Evolutionary conservation across 1,140 invertebrate genomes (phyloP), one percentile per base, ranked within the genome.

Genomic region (Ylistrum balloti): DNA sequence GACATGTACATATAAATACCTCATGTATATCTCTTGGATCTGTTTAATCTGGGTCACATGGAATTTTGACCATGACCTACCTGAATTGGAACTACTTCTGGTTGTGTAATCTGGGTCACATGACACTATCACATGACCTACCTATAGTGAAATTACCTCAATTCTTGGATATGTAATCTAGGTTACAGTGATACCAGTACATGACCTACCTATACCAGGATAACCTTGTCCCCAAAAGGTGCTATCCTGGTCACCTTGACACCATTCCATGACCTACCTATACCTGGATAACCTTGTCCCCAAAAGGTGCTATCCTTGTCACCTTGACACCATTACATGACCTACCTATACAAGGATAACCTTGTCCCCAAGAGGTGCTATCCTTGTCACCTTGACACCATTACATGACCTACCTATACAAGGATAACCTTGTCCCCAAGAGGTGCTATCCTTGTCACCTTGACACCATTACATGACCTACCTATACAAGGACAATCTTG

Each of bases 401-500:
- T 38, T 17, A 48, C 17, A 89, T 32, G 22, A 17, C 85, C 88
- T 86, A 85, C 48, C 89, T 56, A 90, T 56, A 90, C 89, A 92
- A 32, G 91, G 88, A 74, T 56, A 17, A 56, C 45, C 56, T 28
- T 74, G 17, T 17, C n/a, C n/a, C n/a, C 13, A 74, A 28, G n/a
- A n/a, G 22, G 22, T 74, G 22, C 28, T 28, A 17, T 45, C 1
- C 1, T 15, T 9, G 41, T 45, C 9, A 45, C 17, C 10, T 1
- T 45, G 7, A 45, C 41, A 45, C 17, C 20, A 17, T 9, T 45
- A 45, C 35, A 45, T 45, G 7, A 17, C 95, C 96, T 9, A 17
- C 95, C 96, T 89, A 91, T 86, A 92, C 96, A 97, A 35, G 92
- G 94, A 45, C 17, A 17, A 45, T 13, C 35, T 7, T 38, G 35